phyloP scores from a whole-genome alignment of 1,140 invertebrate genomes.

The Tetraneura akinire region DNA sequence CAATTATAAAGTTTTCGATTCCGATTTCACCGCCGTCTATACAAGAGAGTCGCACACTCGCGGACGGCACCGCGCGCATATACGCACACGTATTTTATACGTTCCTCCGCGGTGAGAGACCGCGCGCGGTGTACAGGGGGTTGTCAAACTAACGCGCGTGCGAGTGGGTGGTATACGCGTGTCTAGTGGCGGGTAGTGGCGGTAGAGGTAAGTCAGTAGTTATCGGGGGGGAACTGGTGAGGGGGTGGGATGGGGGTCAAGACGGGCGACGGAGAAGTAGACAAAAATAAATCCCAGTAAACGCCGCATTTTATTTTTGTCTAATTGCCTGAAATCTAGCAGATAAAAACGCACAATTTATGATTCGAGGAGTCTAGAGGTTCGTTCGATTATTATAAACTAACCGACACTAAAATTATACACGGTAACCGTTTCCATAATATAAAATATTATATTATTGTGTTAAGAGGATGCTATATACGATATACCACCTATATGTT shows the following conservation, averaged over 20 bases:
- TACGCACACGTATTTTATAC: not conserved
- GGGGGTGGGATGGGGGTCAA: not conserved
- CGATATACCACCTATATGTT: no score
- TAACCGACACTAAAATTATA: no score
- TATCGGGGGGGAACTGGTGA: not conserved
- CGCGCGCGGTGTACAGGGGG: not conserved
- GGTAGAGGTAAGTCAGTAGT: no score
- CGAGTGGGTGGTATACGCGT: no score
- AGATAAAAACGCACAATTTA: slow-evolving; percentile 42
- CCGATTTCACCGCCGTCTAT: slow-evolving; percentile 32
- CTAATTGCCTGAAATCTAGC: slow-evolving; percentile 48
- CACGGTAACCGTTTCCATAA: no score
- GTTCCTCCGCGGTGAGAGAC: no score
- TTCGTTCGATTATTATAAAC: slow-evolving; percentile 23
- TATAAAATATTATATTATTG: slow-evolving; percentile 17
- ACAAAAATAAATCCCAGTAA: slow-evolving; percentile 34
- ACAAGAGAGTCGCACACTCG: no score
- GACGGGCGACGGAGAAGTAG: not conserved
- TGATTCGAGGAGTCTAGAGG: not conserved
- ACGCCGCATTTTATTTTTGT: slow-evolving; percentile 48
- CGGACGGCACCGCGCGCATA: no score
- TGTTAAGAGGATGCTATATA: no score
- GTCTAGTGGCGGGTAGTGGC: not conserved
- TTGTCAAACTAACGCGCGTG: no score
- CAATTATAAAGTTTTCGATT: slow-evolving; percentile 50